These are phyloP conservation scores for Leptoclinus maculatus DNA, from an alignment of 2,797 vertebrate species.

Conservation along the genomic window DNA sequence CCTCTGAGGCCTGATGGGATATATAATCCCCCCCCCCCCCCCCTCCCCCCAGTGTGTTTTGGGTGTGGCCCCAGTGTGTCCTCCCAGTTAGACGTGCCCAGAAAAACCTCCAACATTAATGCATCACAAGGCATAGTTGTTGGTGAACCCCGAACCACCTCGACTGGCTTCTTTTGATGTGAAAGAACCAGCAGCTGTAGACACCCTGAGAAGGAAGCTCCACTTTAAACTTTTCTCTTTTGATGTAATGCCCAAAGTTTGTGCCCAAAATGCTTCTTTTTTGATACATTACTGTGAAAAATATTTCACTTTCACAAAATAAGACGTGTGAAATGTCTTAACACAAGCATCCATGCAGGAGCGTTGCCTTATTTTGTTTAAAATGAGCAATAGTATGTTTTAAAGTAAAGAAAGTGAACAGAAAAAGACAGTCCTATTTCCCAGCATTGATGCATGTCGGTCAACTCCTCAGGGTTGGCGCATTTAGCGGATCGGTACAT, in stretches of 20 bases:
- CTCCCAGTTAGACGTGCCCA: constrained; percentile 7
- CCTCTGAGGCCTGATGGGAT: not conserved
- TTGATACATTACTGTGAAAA: not conserved
- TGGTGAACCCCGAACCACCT: not conserved
- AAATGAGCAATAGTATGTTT: not conserved
- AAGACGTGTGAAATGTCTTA: not conserved
- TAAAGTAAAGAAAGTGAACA: not conserved
- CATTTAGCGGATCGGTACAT: not conserved
- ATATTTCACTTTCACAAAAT: not conserved
- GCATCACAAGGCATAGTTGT: constrained; percentile 2
- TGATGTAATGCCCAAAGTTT: constrained; percentile 8
- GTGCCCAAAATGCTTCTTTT: too few relatives aligned
- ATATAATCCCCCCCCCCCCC: not conserved
- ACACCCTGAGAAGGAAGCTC: constrained; percentile 11
- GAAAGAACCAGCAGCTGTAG: not conserved
- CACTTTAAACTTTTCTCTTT: not conserved
- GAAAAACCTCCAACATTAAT: constrained; percentile 1
- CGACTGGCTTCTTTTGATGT: not conserved
- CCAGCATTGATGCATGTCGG: not conserved
- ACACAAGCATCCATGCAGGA: not conserved
- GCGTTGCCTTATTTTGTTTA: not conserved
- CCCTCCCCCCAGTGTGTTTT: constrained; percentile 6
- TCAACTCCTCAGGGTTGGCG: too few relatives aligned
- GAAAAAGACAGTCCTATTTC: not conserved
- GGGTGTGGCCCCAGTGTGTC: constrained; percentile 6